Evolutionary conservation across 2,888 invertebrate genomes (phyloP).

Genomic region (Sclerodermus sp.): DNA sequence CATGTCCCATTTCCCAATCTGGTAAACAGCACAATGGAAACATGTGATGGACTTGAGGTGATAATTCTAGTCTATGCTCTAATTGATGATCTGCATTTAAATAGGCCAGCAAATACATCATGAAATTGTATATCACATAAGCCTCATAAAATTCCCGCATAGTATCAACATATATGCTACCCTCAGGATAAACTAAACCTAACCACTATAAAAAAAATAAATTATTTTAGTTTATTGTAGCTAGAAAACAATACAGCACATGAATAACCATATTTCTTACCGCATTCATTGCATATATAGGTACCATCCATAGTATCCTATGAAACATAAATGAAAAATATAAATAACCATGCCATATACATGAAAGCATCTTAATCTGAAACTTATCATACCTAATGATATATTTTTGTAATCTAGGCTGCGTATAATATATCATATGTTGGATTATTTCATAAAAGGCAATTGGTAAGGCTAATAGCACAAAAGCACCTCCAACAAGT

Average conservation of each 20-base stretch:
- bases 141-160: slow-evolving; percentile 95
- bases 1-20: slow-evolving; percentile 93
- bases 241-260: slow-evolving; percentile 14
- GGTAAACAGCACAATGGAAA: slow-evolving; percentile 89
- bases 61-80: slow-evolving; percentile 77
- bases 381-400: slow-evolving; percentile 73
- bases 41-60: slow-evolving; percentile 84
- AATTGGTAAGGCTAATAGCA: slow-evolving; percentile 85
- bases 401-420: slow-evolving; percentile 89
- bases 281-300: slow-evolving; percentile 93
- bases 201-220: slow-evolving; percentile 68
- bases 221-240: slow-evolving; percentile 6
- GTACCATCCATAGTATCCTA: slow-evolving; percentile 96
- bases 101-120: slow-evolving; percentile 91
- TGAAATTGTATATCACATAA: slow-evolving; percentile 97
- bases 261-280: slow-evolving; percentile 62
- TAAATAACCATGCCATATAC: too few species aligned
- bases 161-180: slow-evolving; percentile 91
- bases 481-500: slow-evolving; percentile 88
- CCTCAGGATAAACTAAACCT: slow-evolving; percentile 82
- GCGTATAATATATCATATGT: slow-evolving; percentile 90
- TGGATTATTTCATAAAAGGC: slow-evolving; percentile 94
- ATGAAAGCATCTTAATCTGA: background rate
- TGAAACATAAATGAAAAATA: slow-evolving; percentile 46
- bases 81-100: slow-evolving; percentile 85